Evolutionary conservation across 2,113 vertebrate genomes (phyloP), one percentile per base, ranked within the genome.

Genomic region (Cacatua alba): DNA sequence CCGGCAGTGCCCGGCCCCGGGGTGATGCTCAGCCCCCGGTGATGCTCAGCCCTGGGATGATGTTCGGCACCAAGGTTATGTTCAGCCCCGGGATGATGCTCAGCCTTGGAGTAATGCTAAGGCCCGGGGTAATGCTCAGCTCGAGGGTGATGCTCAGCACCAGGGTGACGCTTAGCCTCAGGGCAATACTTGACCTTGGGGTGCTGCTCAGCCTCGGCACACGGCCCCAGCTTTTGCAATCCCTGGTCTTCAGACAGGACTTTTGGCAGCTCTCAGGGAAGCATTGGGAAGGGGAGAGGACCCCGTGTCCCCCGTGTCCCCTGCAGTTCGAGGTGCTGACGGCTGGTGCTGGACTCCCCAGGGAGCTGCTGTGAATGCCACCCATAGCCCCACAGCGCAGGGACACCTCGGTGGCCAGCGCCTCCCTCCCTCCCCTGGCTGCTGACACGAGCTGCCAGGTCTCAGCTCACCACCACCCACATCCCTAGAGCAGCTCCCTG

Each of bases 371-470:
- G 6, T 6, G 6, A 2, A 4, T 7, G 74, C 29, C 17, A 10
- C 4, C 1, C 0, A 17, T 31, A 37, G 19, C 29, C 26, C 6
- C 1, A 0, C 3, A 1, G 51, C 18, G 16, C 11, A 62, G n/a
- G 53, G 44, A 75, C 7, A 0, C 24, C 14, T 17, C 1, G 0
- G n/a, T 5, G 15, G 17, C 31, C 11, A 0, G 9, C 9, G 0
- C 3, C 0, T 3, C 55, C n/a, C 20, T 28, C 46, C 19, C 6
- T 31, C 46, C 21, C 35, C 6, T 0, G 4, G n/a, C 18, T 23
- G 16, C 19, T 12, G 41, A 5, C 81, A 29, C 1, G 9, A 63
- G 46, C 7, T 3, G 6, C 55, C 85, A 11, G 44, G 16, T 24
- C 83, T 65, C 67, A 57, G 63, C 86, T 90, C 44, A 3, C 8